Conservation (phyloP, 2,888 invertebrate species). For the Drosophila antonietae region DNA sequence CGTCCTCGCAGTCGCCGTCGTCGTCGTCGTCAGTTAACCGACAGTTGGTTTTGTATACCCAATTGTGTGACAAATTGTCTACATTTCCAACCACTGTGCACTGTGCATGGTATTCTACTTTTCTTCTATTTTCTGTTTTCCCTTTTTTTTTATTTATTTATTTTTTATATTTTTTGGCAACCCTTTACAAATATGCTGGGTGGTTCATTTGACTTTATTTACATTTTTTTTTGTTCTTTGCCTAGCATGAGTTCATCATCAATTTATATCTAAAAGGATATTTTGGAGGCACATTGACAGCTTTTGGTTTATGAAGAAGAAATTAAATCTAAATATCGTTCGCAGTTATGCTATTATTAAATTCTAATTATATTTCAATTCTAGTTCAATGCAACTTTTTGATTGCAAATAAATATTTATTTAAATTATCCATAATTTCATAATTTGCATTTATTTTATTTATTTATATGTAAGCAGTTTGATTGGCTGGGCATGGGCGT, state of each 20-base stretch:
- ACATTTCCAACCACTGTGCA: conserved; percentile 56
- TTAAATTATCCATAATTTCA: background rate
- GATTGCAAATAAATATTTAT: background rate
- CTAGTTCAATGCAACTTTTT: background rate
- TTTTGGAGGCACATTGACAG: conserved; percentile 17
- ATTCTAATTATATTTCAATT: background rate
- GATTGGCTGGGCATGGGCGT: background rate
- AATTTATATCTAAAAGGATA: conserved; percentile 7
- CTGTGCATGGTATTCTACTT: conserved; percentile 38
- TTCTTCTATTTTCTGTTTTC: background rate
- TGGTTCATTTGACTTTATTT: conserved; percentile 35
- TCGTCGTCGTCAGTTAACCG: conserved; percentile 27
- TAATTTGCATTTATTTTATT: conserved; percentile 4
- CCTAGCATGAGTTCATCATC: conserved; percentile 24
- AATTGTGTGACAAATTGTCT: conserved; percentile 78
- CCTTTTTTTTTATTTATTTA: conserved; percentile 18
- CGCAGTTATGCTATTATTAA: background rate
- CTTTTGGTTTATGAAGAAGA: background rate
- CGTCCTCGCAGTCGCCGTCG: background rate
- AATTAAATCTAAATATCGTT: background rate
- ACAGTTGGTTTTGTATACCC: conserved; percentile 46
- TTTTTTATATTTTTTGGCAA: conserved; percentile 25
- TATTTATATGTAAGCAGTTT: background rate
- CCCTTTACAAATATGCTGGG: conserved; percentile 38
- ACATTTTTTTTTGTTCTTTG: conserved; percentile 16